Conservation (phyloP, 1,140 invertebrate genomes). For the Maniola jurtina region DNA sequence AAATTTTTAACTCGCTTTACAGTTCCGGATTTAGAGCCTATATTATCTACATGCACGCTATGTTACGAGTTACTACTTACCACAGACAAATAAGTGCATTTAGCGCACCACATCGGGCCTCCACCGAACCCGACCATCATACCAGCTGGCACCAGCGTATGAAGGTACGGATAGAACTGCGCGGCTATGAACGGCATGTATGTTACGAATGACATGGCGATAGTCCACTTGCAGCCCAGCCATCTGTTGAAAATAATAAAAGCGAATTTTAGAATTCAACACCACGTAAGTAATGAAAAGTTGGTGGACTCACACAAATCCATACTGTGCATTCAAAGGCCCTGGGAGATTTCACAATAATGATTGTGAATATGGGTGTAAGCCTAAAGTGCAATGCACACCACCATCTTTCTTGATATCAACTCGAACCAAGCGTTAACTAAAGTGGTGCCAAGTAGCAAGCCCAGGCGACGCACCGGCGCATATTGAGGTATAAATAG, state of each 20-base stretch:
- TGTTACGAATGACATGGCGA: constrained; percentile 89
- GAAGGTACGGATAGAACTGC: constrained; percentile 91
- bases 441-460: too few species aligned
- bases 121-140: constrained; percentile 91
- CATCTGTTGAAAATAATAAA: constrained; percentile 78
- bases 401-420: too few species aligned
- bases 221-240: constrained; percentile 92
- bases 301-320: background rate
- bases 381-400: too few species aligned
- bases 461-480: too few species aligned
- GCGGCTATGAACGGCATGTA: constrained; percentile 93
- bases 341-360: too few species aligned
- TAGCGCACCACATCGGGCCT: constrained; percentile 93
- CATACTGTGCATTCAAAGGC: too few species aligned
- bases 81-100: constrained; percentile 93
- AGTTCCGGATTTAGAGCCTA: too few species aligned
- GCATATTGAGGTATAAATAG: too few species aligned
- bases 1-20: too few species aligned
- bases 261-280: background rate
- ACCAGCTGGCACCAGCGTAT: constrained; percentile 92
- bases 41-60: too few species aligned
- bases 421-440: too few species aligned
- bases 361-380: too few species aligned
- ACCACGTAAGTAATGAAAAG: background rate
- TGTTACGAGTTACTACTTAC: constrained; percentile 43